A percentile compares a stretch with the other conserved stretches of the same genome.
These are phyloP conservation scores for Pocillopora meandrina DNA, from an alignment of 92 coral and sea anemone genomes.

Conservation along the genomic window DNA sequence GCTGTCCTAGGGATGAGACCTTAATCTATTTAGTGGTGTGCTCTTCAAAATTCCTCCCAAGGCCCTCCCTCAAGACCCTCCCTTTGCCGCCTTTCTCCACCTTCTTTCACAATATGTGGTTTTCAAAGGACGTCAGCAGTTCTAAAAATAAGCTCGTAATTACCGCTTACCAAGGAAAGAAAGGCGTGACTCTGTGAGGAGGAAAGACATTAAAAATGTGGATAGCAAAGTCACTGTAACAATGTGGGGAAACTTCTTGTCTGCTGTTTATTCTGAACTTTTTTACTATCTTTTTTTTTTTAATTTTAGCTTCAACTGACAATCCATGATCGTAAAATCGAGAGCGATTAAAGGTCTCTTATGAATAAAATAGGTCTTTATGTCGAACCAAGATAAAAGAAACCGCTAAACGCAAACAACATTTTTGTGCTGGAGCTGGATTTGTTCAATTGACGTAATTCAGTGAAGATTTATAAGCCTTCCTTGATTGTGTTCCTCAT, in stretches of 20 bases:
- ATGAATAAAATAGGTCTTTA: no score
- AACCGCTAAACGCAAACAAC: background rate
- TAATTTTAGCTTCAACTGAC: no score
- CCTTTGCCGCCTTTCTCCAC: background rate
- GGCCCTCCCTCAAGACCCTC: background rate
- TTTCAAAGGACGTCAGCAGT: background rate
- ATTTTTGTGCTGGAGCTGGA: background rate
- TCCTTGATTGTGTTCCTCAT: constrained; percentile 1
- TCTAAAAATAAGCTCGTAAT: background rate
- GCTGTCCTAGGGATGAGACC: no score
- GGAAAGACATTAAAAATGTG: constrained; percentile 21
- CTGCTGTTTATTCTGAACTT: no score
- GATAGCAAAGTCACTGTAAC: background rate
- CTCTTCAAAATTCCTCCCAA: no score
- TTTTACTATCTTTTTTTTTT: no score
- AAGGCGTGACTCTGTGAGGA: constrained; percentile 22
- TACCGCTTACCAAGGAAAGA: background rate
- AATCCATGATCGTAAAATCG: no score
- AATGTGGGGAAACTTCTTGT: no score
- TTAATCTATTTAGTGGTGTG: no score
- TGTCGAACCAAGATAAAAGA: no score
- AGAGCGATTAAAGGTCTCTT: no score
- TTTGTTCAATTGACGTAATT: constrained; percentile 4
- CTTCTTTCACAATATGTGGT: constrained; percentile 21
- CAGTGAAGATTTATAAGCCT: background rate